These are phyloP conservation scores for Pollenia labialis DNA, from an alignment of 2,888 invertebrate species.

Conservation along the genomic window DNA sequence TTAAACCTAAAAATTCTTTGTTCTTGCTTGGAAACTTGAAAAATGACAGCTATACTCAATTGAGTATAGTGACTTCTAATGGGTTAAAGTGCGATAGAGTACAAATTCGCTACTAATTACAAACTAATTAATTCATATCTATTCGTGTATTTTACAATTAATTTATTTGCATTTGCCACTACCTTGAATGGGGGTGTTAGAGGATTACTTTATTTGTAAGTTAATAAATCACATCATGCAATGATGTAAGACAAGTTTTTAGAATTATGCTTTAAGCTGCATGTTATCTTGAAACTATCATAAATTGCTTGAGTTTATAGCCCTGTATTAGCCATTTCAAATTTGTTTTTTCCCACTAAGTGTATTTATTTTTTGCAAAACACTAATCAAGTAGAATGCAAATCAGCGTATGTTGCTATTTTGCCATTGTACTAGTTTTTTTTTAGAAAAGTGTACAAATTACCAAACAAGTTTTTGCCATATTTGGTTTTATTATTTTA, in stretches of 20 bases:
- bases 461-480: slow-evolving; percentile 15
- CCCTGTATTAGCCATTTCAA: not conserved
- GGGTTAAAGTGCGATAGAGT: not conserved
- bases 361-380: not conserved
- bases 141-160: slow-evolving; percentile 10
- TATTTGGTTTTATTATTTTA: slow-evolving; percentile 3
- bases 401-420: not conserved
- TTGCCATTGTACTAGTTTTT: not conserved
- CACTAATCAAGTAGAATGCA: slow-evolving; percentile 20
- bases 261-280: not conserved
- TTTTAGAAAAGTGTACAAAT: not conserved
- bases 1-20: too few relatives aligned
- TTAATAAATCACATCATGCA: slow-evolving; percentile 18
- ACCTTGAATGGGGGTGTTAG: not conserved
- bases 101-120: slow-evolving; percentile 8
- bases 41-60: too few relatives aligned
- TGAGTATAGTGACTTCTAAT: too few relatives aligned
- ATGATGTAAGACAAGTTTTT: slow-evolving; percentile 14
- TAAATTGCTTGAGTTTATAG: slow-evolving; percentile 23
- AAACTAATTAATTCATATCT: not conserved
- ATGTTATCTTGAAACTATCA: slow-evolving; percentile 16
- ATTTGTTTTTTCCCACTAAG: too few relatives aligned
- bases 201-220: not conserved
- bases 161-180: not conserved
- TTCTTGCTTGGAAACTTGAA: too few relatives aligned